Evolutionary conservation across 1,140 invertebrate genomes (phyloP).

Genomic region (Lepidostoma basale): DNA sequence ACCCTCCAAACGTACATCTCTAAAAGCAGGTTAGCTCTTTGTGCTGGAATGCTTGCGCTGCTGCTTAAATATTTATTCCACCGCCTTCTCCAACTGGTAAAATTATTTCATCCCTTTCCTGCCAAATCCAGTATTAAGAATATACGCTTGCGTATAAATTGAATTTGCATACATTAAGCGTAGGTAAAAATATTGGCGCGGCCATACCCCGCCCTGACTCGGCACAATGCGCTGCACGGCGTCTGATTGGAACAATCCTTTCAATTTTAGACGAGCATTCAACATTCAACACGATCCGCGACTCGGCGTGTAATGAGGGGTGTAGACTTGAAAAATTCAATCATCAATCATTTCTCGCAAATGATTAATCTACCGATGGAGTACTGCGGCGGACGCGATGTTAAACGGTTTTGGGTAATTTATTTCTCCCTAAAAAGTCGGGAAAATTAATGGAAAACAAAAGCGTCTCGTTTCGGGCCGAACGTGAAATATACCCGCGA

Average conservation of each 20-base stretch:
- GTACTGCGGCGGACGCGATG: constrained; percentile 8
- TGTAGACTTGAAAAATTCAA: constrained; percentile 6
- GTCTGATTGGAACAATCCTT: constrained; percentile 1
- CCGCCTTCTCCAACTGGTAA: no score
- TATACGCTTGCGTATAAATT: no score
- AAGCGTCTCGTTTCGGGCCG: background rate
- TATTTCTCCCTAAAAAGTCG: constrained; percentile 10
- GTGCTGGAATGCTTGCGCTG: no score
- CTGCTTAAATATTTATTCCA: no score
- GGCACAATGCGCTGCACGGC: no score
- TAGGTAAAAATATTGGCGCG: no score
- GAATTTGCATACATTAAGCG: no score
- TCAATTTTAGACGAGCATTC: background rate
- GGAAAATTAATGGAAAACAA: constrained; percentile 17
- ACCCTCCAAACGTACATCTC: no score
- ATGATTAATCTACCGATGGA: constrained; percentile 3
- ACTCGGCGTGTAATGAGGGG: background rate
- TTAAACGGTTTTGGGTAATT: constrained; percentile 13
- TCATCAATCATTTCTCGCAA: background rate
- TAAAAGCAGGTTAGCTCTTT: no score
- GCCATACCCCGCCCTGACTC: no score
- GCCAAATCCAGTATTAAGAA: no score
- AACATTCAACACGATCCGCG: background rate
- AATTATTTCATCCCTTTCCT: no score
- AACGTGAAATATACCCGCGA: constrained; percentile 10